phyloP scores from a whole-genome alignment of 2,888 invertebrate species.

The Ennomos quercinarius region DNA sequence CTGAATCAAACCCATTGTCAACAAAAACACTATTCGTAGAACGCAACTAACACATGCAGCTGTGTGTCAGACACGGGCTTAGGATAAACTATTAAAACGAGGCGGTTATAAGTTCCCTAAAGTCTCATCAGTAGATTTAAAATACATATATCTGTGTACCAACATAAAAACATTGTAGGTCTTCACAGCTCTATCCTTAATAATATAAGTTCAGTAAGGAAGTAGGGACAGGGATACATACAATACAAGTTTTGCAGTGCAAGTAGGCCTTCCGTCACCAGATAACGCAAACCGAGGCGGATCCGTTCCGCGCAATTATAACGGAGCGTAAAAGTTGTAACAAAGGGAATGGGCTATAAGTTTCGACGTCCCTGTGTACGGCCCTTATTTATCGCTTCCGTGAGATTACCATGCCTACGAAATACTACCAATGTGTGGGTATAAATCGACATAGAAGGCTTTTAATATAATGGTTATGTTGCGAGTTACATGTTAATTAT shows the following conservation, averaged over 20 bases:
- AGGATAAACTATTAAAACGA: too few species aligned
- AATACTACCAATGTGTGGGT: constrained; percentile 15
- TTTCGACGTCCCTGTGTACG: constrained; percentile 54
- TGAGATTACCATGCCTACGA: constrained; percentile 57
- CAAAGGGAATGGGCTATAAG: constrained; percentile 58
- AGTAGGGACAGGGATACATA: constrained; percentile 19
- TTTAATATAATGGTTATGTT: neutral
- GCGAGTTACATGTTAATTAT: neutral
- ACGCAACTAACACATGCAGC: too few species aligned
- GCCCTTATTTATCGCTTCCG: constrained; percentile 63
- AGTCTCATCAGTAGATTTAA: too few species aligned
- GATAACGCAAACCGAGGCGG: constrained; percentile 27
- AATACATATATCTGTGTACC: neutral
- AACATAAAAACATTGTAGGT: neutral
- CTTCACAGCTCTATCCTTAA: neutral
- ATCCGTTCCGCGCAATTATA: constrained; percentile 54
- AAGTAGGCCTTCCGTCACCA: constrained; percentile 39
- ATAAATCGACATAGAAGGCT: constrained; percentile 4
- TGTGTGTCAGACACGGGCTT: too few species aligned
- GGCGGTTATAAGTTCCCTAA: too few species aligned
- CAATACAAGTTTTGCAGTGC: constrained; percentile 33
- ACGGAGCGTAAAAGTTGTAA: constrained; percentile 61
- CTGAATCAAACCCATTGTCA: too few species aligned
- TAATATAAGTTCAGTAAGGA: constrained; percentile 7
- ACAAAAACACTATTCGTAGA: too few species aligned